Conservation (phyloP, 2,113 vertebrate species). For the Butorides virescens region DNA sequence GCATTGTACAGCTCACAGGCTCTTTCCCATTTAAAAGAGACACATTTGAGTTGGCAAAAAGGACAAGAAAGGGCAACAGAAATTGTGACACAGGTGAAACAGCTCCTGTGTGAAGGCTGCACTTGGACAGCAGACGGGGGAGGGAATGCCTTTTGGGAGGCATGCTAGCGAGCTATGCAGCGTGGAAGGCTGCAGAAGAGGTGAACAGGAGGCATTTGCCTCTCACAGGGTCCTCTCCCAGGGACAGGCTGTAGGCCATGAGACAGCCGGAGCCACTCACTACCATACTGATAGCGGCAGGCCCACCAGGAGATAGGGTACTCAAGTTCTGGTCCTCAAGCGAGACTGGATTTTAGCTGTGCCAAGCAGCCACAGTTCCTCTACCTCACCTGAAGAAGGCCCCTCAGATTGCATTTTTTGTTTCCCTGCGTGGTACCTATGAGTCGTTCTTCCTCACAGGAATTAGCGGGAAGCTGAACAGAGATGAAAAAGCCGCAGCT, state of each 20-base stretch:
- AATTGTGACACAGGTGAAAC: background rate
- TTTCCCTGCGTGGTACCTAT: fast-evolving
- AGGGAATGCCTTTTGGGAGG: background rate
- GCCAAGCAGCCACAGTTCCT: background rate
- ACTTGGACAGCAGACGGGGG: fast-evolving
- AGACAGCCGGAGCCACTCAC: too few species aligned
- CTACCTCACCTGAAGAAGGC: too few species aligned
- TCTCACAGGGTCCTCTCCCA: background rate
- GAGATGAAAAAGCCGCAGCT: fast-evolving
- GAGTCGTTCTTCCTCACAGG: background rate
- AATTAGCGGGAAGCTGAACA: background rate
- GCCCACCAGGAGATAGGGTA: fast-evolving
- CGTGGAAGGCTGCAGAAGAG: background rate
- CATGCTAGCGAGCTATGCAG: fast-evolving
- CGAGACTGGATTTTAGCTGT: background rate
- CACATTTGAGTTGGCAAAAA: background rate
- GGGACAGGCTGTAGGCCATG: fast-evolving
- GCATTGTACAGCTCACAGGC: background rate
- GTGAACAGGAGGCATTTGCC: fast-evolving
- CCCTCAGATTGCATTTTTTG: background rate
- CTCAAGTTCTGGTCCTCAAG: background rate
- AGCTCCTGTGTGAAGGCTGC: background rate
- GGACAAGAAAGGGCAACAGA: background rate
- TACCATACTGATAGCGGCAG: fast-evolving
- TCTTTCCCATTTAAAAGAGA: background rate